Base-by-base conservation (phyloP, 2,888 invertebrate species). In the Microctonus hyperodae region DNA sequence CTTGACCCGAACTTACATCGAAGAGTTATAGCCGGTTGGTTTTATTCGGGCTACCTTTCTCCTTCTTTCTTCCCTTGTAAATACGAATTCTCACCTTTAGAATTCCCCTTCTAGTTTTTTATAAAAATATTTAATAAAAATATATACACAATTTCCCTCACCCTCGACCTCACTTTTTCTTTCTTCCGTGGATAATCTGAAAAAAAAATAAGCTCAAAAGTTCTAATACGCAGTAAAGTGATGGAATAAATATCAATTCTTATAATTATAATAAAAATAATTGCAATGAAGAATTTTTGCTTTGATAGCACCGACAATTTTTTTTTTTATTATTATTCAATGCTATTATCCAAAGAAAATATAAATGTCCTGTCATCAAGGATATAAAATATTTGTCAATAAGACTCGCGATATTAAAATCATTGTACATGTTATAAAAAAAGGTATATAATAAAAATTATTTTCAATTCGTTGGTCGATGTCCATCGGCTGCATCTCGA, bases 21-120 rank as follows among this genome's bases (percentile, higher is more conserved):
- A 75, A 75, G 78, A 79, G 68, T 78, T 78, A 77, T 77, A 71
- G 74, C 74, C 74, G 72, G 40, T 74, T 74, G 74, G 71, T 71
- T 79, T 76, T 73, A 76, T 76, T 75, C 76, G 70, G 73, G 71
- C 75, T 75, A 75, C 72, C 74, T 71, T 66, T 57, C 25, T 16
- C 51, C 28, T 11, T 55, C 9, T 33, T 16, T 55, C 37, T 16
- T 9, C 28, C 11, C 23, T 37, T 28, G 13, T n/a, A 1, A 13
- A 51, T 50, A 50, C 22, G 16, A 9, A 37, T 40, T 23, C n/a
- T 37, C 37, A n/a, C n/a, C n/a, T n/a, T n/a, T n/a, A n/a, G n/a
- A n/a, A n/a, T n/a, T n/a, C n/a, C n/a, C n/a, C n/a, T n/a, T n/a
- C n/a, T n/a, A n/a, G n/a, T n/a, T n/a, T n/a, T n/a, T n/a, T n/a